These are phyloP conservation scores for Percopsis omiscomaycus DNA, from an alignment of 2,797 vertebrate genomes.

Conservation along the genomic window DNA sequence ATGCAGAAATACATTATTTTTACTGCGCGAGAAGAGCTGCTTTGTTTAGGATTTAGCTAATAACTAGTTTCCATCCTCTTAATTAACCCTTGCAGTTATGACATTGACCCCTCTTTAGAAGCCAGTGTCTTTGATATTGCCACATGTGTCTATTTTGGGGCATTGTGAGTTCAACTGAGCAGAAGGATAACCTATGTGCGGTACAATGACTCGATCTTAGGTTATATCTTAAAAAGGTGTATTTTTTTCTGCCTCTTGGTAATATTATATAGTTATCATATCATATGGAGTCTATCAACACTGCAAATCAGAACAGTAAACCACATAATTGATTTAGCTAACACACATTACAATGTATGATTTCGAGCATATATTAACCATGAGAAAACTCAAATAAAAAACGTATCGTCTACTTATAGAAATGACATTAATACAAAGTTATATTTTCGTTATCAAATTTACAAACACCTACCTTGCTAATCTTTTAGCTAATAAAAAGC, in stretches of 20 bases:
- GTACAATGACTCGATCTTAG: constrained; percentile 5
- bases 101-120: no score
- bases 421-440: not conserved
- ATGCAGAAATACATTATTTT: no score
- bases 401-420: no score
- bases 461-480: constrained; percentile 62
- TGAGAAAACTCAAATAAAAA: no score
- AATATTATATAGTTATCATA: no score
- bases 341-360: not conserved
- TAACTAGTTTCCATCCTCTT: no score
- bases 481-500: constrained; percentile 44
- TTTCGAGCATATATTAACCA: no score
- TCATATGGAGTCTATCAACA: no score
- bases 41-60: no score
- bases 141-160: not conserved
- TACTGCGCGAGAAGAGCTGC: no score
- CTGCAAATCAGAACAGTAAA: not conserved
- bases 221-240: constrained; percentile 34
- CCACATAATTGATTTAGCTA: not conserved
- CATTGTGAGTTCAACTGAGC: constrained; percentile 2
- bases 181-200: constrained; percentile 25
- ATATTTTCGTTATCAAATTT: not conserved
- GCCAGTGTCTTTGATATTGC: not conserved
- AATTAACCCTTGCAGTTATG: no score
- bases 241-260: no score